Base-by-base conservation (phyloP, 2,797 vertebrate species). In the Australoheros facetus region DNA sequence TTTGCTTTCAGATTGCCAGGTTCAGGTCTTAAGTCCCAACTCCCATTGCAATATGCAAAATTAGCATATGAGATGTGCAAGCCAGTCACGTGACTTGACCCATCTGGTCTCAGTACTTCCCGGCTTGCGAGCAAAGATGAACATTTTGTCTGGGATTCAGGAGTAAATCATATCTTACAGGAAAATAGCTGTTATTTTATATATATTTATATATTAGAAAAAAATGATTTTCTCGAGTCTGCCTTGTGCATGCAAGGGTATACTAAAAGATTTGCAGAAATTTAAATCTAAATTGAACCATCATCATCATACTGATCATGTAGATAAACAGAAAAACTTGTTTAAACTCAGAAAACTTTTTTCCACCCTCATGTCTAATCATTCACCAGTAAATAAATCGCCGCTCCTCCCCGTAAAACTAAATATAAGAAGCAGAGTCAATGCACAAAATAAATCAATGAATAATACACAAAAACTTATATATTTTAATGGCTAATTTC, bases 11-110 rank as follows among this genome's bases (percentile, higher is more conserved):
- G 60, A 77, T 82, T 80, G 42, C 73, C 54, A 79, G 60, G 73
- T 79, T 86, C 73, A 32, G 23, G 28, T 78, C 26, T 45, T 30
- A 8, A 32, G 53, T 75, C 82, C 73, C 75, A 82, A 73, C 59
- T 83, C 82, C 80, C 84, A 56, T 57, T 70, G 73, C 78, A 86
- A 77, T 80, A 85, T 83, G 56, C 71, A 51, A 73, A 58, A 85
- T 85, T 83, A 78, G 39, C 78, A 81, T 86, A 76, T 45, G 51
- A 79, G 70, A 82, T 48, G 64, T 57, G 42, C 37, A 73, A 77
- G 57, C 45, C 32, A 37, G 32, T 83, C 79, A 86, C 32, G 54
- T 82, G 66, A 85, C 14, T 32, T 70, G 48, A 70, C 64, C 73
- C 78, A 87, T 83, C 56, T 79, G 64, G 23, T 21, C 56, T 77